A percentile compares a stretch with the other conserved stretches of the same genome.
Evolutionary conservation across 35 echinoderm and acorn worm genomes (phyloP).

Genomic region (Ptychodera flava): DNA sequence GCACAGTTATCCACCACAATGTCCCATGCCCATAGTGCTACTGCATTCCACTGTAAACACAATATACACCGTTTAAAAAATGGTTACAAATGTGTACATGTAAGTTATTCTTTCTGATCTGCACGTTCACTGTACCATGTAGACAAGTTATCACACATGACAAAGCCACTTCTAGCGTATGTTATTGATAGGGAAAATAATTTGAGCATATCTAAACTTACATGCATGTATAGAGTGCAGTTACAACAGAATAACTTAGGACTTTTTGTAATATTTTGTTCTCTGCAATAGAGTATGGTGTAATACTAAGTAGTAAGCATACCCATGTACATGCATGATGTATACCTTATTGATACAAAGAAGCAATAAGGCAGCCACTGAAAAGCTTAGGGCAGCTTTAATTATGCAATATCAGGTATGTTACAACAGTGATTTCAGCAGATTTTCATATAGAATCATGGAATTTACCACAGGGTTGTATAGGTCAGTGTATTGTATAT

Average conservation of each 20-base stretch:
- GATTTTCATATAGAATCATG: too few relatives aligned
- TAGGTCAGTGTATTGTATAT: too few relatives aligned
- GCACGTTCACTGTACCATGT: neutral
- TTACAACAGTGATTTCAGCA: too few relatives aligned
- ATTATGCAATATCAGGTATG: too few relatives aligned
- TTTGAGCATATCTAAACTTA: neutral
- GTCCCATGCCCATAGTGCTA: conserved; percentile 99
- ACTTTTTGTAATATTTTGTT: too few relatives aligned
- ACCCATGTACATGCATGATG: too few relatives aligned
- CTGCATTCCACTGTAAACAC: conserved; percentile 93
- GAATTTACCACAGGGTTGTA: too few relatives aligned
- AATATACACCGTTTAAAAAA: conserved; percentile 7
- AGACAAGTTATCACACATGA: neutral
- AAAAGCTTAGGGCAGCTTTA: too few relatives aligned
- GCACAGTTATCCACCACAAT: conserved; percentile 99
- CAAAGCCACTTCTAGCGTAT: neutral
- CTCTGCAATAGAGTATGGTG: too few relatives aligned
- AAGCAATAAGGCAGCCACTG: too few relatives aligned
- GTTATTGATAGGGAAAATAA: neutral
- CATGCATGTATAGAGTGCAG: neutral
- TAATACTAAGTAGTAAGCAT: too few relatives aligned
- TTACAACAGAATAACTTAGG: neutral
- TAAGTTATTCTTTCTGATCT: neutral
- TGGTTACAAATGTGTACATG: neutral
- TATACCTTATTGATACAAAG: too few relatives aligned